A percentile compares a stretch with the other conserved stretches of the same genome.
phyloP scores from a whole-genome alignment of 2,113 vertebrate genomes.

The Pomatorhinus ruficollis region DNA sequence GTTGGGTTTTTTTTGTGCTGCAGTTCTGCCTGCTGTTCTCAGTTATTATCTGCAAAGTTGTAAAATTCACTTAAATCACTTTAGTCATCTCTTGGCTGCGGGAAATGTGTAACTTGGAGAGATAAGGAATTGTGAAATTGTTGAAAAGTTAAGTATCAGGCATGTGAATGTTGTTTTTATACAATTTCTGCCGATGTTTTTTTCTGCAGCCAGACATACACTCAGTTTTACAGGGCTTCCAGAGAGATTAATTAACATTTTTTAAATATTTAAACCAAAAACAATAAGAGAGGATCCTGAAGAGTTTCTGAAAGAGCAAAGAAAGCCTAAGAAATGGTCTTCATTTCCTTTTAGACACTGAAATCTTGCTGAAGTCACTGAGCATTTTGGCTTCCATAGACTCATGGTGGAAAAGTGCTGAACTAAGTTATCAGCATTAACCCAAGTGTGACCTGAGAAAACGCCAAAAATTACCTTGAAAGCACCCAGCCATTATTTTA shows the following conservation, averaged over 20 bases:
- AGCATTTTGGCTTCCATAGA: not conserved
- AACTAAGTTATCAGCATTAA: not conserved
- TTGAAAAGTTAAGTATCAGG: not conserved
- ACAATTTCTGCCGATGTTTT: not conserved
- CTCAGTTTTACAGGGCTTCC: not conserved
- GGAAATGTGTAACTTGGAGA: not conserved
- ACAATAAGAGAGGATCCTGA: not conserved
- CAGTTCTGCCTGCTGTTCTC: conserved; percentile 10
- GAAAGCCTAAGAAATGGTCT: not conserved
- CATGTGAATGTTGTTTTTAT: not conserved
- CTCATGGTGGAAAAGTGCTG: not conserved
- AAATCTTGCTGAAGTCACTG: not conserved
- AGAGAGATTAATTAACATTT: not conserved
- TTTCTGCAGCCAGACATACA: not conserved
- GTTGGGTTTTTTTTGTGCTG: not conserved
- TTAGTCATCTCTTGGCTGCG: conserved; percentile 24
- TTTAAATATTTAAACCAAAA: not conserved
- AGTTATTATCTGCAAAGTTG: conserved; percentile 8
- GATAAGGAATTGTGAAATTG: not conserved
- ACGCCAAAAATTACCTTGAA: not conserved
- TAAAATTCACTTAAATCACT: conserved; percentile 15
- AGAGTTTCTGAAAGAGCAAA: not conserved
- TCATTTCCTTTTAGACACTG: not conserved
- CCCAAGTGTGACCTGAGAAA: not conserved
- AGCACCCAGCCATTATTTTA: not conserved